Evolutionary conservation across 2,113 vertebrate genomes (phyloP).

Genomic region (Ia io): DNA sequence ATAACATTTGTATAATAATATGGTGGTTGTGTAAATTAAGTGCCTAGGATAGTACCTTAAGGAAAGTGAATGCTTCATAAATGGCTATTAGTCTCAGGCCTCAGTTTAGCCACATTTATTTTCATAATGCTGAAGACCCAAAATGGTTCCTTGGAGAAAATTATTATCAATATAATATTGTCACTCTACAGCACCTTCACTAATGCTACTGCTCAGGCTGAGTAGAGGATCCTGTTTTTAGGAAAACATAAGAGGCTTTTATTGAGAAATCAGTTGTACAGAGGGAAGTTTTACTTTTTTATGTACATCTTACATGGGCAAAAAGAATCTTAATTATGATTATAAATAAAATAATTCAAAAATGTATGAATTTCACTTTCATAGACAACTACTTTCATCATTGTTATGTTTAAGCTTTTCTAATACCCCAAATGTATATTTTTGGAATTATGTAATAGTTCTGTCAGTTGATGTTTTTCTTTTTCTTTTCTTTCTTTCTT

Average conservation of each 20-base stretch:
- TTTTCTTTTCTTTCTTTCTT: too few species aligned
- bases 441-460: constrained; percentile 25
- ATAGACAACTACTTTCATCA: background rate
- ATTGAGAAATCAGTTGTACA: background rate
- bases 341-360: constrained; percentile 2
- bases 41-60: background rate
- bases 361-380: background rate
- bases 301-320: background rate
- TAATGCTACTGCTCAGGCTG: background rate
- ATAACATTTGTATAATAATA: background rate
- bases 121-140: background rate
- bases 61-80: background rate
- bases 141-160: background rate
- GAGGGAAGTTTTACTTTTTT: background rate
- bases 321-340: background rate
- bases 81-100: background rate
- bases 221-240: background rate
- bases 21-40: background rate
- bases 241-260: background rate
- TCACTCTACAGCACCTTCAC: background rate
- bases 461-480: background rate
- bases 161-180: background rate
- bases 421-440: background rate
- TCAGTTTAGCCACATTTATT: background rate
- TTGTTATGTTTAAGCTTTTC: background rate